These are phyloP conservation scores for Hyppa rectilinea DNA, from an alignment of 2,888 invertebrate genomes.

Conservation along the genomic window DNA sequence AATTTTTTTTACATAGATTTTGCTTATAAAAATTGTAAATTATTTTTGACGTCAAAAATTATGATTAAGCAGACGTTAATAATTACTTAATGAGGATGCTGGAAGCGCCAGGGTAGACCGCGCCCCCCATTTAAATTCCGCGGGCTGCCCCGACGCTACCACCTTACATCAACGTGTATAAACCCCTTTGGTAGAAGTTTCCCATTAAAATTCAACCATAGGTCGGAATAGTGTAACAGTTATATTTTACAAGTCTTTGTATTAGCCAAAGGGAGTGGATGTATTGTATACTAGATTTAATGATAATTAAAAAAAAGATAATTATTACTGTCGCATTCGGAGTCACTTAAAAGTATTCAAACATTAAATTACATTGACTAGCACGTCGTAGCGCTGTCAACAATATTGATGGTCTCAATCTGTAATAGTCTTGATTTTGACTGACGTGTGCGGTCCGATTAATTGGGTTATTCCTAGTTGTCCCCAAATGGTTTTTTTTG, in stretches of 20 bases:
- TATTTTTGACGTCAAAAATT: not conserved
- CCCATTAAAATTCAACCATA: constrained; percentile 17
- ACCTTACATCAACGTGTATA: constrained; percentile 3
- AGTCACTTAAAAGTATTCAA: constrained; percentile 13
- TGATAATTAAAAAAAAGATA: too few species aligned
- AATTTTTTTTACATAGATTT: too few species aligned
- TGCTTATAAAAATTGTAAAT: too few species aligned
- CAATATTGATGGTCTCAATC: not conserved
- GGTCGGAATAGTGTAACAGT: constrained; percentile 15
- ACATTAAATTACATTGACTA: not conserved
- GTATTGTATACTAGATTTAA: constrained; percentile 45
- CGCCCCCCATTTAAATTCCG: too few species aligned
- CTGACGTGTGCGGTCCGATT: not conserved
- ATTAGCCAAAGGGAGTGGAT: constrained; percentile 59
- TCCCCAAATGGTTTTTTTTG: too few species aligned
- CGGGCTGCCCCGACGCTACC: too few species aligned
- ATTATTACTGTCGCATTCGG: constrained; percentile 30
- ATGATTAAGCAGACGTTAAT: not conserved
- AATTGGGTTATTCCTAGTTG: too few species aligned
- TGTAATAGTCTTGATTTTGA: not conserved
- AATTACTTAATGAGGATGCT: too few species aligned
- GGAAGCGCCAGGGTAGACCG: too few species aligned
- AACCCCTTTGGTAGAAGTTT: not conserved
- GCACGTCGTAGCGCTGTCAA: not conserved
- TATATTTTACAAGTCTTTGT: constrained; percentile 19